Conservation (phyloP, 2,888 invertebrate genomes). For the Thereva unica region DNA sequence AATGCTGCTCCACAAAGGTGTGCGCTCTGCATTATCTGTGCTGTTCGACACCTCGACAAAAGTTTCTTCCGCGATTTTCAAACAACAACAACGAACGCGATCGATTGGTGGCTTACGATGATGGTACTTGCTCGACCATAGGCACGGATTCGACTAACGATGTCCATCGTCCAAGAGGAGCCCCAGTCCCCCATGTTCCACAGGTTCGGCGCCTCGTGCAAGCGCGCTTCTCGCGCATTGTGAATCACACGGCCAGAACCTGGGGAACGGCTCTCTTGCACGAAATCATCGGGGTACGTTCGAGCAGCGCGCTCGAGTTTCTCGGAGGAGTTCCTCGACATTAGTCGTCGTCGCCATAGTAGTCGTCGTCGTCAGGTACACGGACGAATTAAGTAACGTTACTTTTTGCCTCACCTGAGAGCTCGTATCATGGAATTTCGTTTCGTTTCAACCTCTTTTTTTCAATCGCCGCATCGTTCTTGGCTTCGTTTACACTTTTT, state of each 20-base stretch:
- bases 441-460: too few species aligned
- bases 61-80: neutral
- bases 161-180: slow-evolving; percentile 11
- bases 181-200: neutral
- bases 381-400: slow-evolving; percentile 27
- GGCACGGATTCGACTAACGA: slow-evolving; percentile 24
- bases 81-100: neutral
- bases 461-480: too few species aligned
- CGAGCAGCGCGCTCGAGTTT: neutral
- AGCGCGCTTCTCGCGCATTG: neutral
- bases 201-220: neutral
- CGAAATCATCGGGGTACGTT: neutral
- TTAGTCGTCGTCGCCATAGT: too few species aligned
- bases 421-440: slow-evolving; percentile 1
- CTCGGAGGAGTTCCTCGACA: slow-evolving; percentile 6
- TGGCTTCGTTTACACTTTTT: neutral
- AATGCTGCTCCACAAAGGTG: too few species aligned
- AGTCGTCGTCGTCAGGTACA: neutral
- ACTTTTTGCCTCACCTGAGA: slow-evolving; percentile 16
- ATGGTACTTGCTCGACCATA: slow-evolving; percentile 6
- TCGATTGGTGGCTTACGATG: slow-evolving; percentile 4
- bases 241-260: slow-evolving; percentile 1
- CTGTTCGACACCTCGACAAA: too few species aligned
- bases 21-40: too few species aligned
- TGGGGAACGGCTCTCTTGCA: slow-evolving; percentile 16